A percentile compares a stretch with the other conserved stretches of the same genome.
Evolutionary conservation across 2,888 invertebrate species (phyloP).

Genomic region (Erannis defoliaria): DNA sequence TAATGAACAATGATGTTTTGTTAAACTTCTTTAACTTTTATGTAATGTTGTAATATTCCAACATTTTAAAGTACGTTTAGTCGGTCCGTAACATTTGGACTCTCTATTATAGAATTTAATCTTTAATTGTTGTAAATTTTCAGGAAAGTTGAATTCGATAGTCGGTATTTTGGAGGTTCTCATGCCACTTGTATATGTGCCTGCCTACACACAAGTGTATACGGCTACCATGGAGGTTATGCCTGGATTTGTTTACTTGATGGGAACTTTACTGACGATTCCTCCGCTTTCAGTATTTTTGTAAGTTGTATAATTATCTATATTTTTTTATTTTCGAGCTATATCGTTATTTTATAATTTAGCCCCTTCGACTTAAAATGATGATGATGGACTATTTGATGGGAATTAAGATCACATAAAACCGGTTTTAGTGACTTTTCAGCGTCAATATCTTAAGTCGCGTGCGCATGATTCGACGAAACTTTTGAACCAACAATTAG

Average conservation of each 20-base stretch:
- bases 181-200: constrained; percentile 26
- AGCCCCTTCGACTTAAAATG: too few species aligned
- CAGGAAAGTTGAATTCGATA: constrained; percentile 16
- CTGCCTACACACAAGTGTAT: constrained; percentile 30
- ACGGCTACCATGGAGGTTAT: constrained; percentile 20
- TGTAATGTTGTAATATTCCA: too few species aligned
- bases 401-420: too few species aligned
- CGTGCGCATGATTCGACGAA: too few species aligned
- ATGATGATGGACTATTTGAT: too few species aligned
- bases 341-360: neutral
- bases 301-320: constrained; percentile 13
- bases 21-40: too few species aligned
- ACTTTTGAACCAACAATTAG: too few species aligned
- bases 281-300: constrained; percentile 14
- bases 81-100: too few species aligned
- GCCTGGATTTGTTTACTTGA: constrained; percentile 31
- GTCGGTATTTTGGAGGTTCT: constrained; percentile 26
- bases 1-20: too few species aligned
- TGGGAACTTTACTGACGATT: constrained; percentile 19
- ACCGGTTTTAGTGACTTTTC: too few species aligned
- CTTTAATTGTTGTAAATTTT: neutral
- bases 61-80: too few species aligned
- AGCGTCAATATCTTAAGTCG: too few species aligned
- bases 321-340: constrained; percentile 15
- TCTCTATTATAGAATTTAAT: neutral